These are phyloP conservation scores for Rhadina sibilatrix DNA, from an alignment of 2,113 vertebrate genomes.

Conservation along the genomic window DNA sequence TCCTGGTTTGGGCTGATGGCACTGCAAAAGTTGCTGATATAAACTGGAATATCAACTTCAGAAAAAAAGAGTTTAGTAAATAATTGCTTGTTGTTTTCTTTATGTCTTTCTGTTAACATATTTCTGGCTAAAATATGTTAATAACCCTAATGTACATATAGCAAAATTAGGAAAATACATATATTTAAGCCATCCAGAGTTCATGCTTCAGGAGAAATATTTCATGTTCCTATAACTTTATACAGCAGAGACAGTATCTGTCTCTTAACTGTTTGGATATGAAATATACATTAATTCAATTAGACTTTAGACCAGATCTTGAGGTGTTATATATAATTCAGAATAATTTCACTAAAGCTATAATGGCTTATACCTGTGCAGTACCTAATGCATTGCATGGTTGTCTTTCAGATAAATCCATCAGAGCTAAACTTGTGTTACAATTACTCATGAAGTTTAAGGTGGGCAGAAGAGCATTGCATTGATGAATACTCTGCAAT, in stretches of 20 bases:
- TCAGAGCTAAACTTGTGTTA: not conserved
- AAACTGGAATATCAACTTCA: not conserved
- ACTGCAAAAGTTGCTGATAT: not conserved
- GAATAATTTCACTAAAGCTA: not conserved
- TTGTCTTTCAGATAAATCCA: not conserved
- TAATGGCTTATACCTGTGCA: not conserved
- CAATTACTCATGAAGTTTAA: not conserved
- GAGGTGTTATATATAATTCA: not conserved
- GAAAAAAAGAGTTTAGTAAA: not conserved
- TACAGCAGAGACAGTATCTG: not conserved
- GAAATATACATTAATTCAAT: not conserved
- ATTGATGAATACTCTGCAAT: not conserved
- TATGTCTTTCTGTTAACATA: not conserved
- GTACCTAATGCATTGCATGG: not conserved
- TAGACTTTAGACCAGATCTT: not conserved
- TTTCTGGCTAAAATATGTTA: not conserved
- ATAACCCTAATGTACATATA: not conserved
- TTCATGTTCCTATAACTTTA: not conserved
- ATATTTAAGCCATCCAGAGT: not conserved
- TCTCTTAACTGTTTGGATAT: not conserved
- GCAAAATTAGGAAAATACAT: not conserved
- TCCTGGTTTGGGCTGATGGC: slow-evolving; percentile 25
- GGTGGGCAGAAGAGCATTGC: not conserved
- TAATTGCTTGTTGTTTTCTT: not conserved
- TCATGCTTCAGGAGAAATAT: not conserved